Evolutionary conservation across 2,797 vertebrate genomes (phyloP).

Genomic region (Rhinogobio ventralis): DNA sequence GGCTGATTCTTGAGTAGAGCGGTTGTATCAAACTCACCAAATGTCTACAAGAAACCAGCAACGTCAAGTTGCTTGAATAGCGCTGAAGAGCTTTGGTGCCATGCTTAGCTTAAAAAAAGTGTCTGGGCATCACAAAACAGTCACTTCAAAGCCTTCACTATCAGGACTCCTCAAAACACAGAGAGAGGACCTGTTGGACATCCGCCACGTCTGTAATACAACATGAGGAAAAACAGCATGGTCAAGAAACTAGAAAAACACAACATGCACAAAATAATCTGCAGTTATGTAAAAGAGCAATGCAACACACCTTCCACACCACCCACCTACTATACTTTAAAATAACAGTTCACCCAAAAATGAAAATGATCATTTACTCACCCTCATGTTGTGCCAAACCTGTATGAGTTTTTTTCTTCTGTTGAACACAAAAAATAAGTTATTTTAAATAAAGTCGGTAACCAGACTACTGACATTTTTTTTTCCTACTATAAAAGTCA

Average conservation of each 20-base stretch:
- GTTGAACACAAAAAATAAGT: too few species aligned
- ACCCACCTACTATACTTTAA: too few species aligned
- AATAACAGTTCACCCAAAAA: too few species aligned
- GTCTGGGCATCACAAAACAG: constrained; percentile 72
- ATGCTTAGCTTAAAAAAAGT: background rate
- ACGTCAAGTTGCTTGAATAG: constrained; percentile 48
- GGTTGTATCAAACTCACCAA: constrained; percentile 15
- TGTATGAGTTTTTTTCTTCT: too few species aligned
- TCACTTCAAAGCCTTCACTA: constrained; percentile 75
- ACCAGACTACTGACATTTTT: too few species aligned
- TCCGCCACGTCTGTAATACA: constrained; percentile 69
- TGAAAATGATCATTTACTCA: too few species aligned
- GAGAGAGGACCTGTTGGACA: constrained; percentile 66
- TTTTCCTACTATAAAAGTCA: background rate
- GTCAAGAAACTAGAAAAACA: background rate
- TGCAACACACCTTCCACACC: background rate
- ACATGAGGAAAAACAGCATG: background rate
- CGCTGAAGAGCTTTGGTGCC: constrained; percentile 36
- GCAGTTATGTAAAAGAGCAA: background rate
- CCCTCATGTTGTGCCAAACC: too few species aligned
- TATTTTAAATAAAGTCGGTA: too few species aligned
- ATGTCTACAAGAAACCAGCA: constrained; percentile 20
- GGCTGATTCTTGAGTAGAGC: background rate
- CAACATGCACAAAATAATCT: background rate
- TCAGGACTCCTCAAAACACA: constrained; percentile 71